Percentiles rank a stretch among this genome's conserved stretches.
These are phyloP conservation scores for Drosophila cracens DNA, from an alignment of 2,888 invertebrate species.

Conservation along the genomic window DNA sequence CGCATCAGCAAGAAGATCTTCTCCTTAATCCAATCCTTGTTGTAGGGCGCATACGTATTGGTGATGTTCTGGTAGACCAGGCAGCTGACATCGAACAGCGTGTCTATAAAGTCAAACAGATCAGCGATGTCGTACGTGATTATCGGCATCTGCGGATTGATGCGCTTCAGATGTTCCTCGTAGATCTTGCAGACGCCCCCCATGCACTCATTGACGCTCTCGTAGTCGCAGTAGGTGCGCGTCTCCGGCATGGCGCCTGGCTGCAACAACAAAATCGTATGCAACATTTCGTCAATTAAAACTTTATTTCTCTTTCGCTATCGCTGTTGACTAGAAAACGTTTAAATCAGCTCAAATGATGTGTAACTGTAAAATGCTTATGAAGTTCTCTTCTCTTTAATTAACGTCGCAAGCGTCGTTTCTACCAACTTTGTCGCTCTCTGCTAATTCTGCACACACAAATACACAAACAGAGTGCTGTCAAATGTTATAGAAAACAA, in stretches of 20 bases:
- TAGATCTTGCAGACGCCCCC: slow-evolving; percentile 99
- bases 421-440: no score
- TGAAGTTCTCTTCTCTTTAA: neutral
- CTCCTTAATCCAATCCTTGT: slow-evolving; percentile 99
- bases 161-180: slow-evolving; percentile 97
- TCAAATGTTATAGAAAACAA: no score
- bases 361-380: neutral
- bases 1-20: slow-evolving; percentile 96
- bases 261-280: slow-evolving; percentile 98
- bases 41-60: slow-evolving; percentile 98
- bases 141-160: slow-evolving; percentile 97
- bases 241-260: slow-evolving; percentile 97
- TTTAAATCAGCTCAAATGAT: neutral
- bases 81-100: slow-evolving; percentile 97
- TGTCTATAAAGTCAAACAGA: slow-evolving; percentile 98
- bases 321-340: neutral
- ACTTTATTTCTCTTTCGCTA: no score
- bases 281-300: slow-evolving; percentile 87
- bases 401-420: no score
- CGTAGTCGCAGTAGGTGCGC: slow-evolving; percentile 98
- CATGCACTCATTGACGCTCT: slow-evolving; percentile 98
- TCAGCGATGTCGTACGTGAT: slow-evolving; percentile 99
- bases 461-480: no score
- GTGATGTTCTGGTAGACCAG: slow-evolving; percentile 97
- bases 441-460: no score